Evolutionary conservation across 1,140 invertebrate genomes (phyloP).

Genomic region (Drosophila sturtevanti): DNA sequence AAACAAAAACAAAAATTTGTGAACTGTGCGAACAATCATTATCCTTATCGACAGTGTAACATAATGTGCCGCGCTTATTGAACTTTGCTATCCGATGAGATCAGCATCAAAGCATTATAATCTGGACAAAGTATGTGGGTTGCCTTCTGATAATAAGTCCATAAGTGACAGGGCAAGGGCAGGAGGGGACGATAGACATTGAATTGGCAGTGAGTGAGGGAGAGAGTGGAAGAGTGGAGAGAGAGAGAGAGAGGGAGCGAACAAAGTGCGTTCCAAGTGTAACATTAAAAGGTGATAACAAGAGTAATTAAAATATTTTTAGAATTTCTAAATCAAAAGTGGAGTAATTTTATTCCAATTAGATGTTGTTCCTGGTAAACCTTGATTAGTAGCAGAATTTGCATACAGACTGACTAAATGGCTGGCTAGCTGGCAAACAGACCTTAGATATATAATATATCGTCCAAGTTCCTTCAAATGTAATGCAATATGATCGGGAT

Average conservation of each 20-base stretch:
- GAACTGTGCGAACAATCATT: constrained; percentile 46
- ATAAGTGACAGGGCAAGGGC: neutral
- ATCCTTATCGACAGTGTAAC: constrained; percentile 59
- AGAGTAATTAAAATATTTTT: neutral
- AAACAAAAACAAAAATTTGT: constrained; percentile 24
- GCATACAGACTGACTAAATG: neutral
- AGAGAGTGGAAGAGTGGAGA: too few relatives aligned
- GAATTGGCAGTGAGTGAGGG: too few relatives aligned
- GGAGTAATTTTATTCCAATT: neutral
- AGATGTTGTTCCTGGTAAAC: neutral
- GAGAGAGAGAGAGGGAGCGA: neutral
- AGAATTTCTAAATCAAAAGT: neutral
- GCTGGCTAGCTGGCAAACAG: neutral
- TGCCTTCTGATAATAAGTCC: constrained; percentile 13
- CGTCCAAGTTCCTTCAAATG: constrained; percentile 55
- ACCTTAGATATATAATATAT: neutral
- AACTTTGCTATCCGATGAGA: constrained; percentile 39
- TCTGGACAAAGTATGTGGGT: constrained; percentile 25
- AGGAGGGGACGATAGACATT: too few relatives aligned
- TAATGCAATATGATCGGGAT: constrained; percentile 52
- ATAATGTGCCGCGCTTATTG: constrained; percentile 65
- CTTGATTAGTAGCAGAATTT: neutral
- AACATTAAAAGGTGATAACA: neutral
- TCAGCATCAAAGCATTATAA: constrained; percentile 17
- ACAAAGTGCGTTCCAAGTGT: neutral